Percentiles rank a stretch among this genome's conserved stretches.
phyloP scores from a whole-genome alignment of 2,797 vertebrate genomes.

The Poecilia velifera region DNA sequence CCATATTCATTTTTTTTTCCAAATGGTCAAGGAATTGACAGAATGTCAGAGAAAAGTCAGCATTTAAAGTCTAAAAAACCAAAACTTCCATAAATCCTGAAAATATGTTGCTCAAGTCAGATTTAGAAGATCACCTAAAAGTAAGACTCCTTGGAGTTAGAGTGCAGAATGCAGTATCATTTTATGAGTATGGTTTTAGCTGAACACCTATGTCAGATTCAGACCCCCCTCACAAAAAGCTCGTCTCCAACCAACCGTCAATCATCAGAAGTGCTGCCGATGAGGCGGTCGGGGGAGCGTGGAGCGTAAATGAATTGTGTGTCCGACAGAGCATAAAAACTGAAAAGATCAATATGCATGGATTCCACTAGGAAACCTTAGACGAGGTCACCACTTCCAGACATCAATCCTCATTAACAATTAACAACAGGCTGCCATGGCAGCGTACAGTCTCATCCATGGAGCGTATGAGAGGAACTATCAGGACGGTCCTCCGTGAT shows the following conservation, averaged over 20 bases:
- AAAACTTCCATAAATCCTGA: not conserved
- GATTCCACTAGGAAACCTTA: constrained; percentile 79
- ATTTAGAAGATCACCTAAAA: not conserved
- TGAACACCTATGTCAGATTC: not conserved
- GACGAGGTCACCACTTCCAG: constrained; percentile 77
- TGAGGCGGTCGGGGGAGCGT: constrained; percentile 26
- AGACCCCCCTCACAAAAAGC: constrained; percentile 1
- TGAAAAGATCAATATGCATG: constrained; percentile 75
- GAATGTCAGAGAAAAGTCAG: not conserved
- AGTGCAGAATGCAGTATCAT: not conserved
- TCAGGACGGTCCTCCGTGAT: constrained; percentile 38
- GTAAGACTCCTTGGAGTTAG: not conserved
- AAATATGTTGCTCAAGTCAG: not conserved
- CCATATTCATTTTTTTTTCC: not conserved
- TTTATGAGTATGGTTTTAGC: not conserved
- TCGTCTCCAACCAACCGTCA: constrained; percentile 30
- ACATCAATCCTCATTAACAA: constrained; percentile 85
- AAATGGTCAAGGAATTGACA: not conserved
- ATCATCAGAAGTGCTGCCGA: constrained; percentile 42
- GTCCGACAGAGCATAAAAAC: constrained; percentile 73
- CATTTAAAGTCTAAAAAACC: not conserved
- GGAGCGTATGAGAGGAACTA: constrained; percentile 36
- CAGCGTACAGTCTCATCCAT: constrained; percentile 31
- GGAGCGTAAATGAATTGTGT: constrained; percentile 48
- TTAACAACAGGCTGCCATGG: constrained; percentile 75